Percentiles rank a stretch among this genome's conserved stretches.
Conservation (phyloP, 2,797 vertebrate species). For the Thripadectes ignobilis region DNA sequence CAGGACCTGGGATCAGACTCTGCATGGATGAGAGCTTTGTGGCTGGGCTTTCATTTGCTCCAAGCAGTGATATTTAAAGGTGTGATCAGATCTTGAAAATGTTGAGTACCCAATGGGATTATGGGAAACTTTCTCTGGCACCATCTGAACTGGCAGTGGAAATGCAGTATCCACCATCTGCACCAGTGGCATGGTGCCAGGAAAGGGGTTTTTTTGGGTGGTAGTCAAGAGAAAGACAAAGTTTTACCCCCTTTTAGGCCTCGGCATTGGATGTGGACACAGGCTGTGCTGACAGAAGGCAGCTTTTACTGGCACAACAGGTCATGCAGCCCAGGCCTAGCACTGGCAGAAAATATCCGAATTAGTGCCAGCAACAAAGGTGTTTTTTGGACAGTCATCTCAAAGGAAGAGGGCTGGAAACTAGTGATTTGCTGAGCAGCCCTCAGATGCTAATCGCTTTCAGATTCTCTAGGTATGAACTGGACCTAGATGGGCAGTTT, state of each 20-base stretch:
- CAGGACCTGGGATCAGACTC: not conserved
- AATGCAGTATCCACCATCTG: not conserved
- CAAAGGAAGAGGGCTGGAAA: not conserved
- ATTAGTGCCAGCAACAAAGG: not conserved
- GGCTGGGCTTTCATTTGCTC: not conserved
- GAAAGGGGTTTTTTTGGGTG: not conserved
- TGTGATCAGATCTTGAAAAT: not conserved
- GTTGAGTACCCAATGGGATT: not conserved
- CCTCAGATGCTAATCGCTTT: not conserved
- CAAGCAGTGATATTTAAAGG: not conserved
- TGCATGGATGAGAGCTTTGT: not conserved
- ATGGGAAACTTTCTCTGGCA: not conserved
- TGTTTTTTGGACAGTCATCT: not conserved
- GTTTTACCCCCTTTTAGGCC: not conserved
- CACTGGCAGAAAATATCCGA: not conserved
- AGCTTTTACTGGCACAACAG: constrained; percentile 35
- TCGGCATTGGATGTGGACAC: not conserved
- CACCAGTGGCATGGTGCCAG: not conserved
- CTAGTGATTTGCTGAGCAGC: not conserved
- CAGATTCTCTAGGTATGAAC: not conserved
- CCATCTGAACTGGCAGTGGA: not conserved
- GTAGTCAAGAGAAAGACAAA: not conserved
- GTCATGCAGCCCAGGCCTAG: not conserved
- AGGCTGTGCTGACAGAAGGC: constrained; percentile 23
- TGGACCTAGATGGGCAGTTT: not conserved